Conservation (phyloP, 2,113 vertebrate species). For the Calypte anna region DNA sequence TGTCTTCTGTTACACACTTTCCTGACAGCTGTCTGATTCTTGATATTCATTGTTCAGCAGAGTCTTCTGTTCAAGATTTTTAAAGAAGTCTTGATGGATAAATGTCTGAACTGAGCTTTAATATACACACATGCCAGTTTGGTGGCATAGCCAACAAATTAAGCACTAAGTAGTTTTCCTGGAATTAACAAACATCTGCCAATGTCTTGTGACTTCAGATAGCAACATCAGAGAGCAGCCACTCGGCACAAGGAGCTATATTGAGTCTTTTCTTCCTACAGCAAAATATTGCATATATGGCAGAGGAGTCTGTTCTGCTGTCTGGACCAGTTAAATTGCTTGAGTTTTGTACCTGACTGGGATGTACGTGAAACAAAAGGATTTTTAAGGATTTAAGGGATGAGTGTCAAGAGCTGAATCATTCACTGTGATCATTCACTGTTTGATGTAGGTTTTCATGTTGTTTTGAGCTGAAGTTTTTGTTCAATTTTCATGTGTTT, state of each 20-base stretch:
- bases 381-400: not conserved
- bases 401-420: not conserved
- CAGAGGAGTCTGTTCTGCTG: not conserved
- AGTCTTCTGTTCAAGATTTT: not conserved
- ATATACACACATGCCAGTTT: not conserved
- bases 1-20: fast-evolving
- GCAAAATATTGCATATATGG: not conserved
- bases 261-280: not conserved
- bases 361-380: not conserved
- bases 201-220: not conserved
- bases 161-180: not conserved
- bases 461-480: not conserved
- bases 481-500: not conserved
- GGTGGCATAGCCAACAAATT: not conserved
- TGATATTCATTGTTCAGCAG: not conserved
- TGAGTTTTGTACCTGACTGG: not conserved
- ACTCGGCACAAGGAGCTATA: fast-evolving
- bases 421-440: not conserved
- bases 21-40: not conserved
- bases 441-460: not conserved
- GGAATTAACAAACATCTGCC: not conserved
- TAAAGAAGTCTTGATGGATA: not conserved
- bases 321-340: not conserved
- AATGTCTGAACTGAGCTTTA: not conserved
- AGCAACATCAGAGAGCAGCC: not conserved